Percentiles rank a stretch among this genome's conserved stretches.
These are phyloP conservation scores for Notolepis coatsorum DNA, from an alignment of 2,797 vertebrate genomes.

Conservation along the genomic window DNA sequence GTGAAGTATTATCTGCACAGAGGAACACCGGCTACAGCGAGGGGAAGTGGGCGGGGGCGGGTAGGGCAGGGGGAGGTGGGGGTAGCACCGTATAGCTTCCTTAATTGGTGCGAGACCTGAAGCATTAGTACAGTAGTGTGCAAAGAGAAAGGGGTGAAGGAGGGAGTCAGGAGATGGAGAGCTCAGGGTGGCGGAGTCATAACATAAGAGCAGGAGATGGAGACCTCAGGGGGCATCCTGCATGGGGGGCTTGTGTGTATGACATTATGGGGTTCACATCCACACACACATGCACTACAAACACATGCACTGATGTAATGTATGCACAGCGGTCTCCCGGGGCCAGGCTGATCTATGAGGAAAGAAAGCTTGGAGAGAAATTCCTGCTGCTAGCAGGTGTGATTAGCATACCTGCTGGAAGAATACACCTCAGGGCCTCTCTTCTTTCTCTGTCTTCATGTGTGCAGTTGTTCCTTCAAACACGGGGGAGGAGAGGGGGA, in stretches of 20 bases:
- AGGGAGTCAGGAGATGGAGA: neutral
- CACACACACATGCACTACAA: slow-evolving; percentile 12
- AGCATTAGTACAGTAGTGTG: neutral
- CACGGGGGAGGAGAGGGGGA: neutral
- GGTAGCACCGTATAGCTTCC: neutral
- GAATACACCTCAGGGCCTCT: slow-evolving; percentile 24
- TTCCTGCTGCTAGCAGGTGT: slow-evolving; percentile 45
- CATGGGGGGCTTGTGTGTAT: neutral
- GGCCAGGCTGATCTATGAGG: slow-evolving; percentile 36
- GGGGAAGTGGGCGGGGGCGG: neutral
- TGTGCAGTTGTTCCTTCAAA: slow-evolving; percentile 14
- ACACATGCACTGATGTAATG: slow-evolving; percentile 44
- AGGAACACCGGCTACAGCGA: slow-evolving; percentile 12
- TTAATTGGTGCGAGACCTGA: slow-evolving; percentile 35
- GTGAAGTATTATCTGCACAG: slow-evolving; percentile 34
- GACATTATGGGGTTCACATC: slow-evolving; percentile 1
- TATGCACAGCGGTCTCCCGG: slow-evolving; percentile 48
- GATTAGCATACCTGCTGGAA: slow-evolving; percentile 65
- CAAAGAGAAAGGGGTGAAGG: neutral
- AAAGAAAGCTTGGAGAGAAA: slow-evolving; percentile 47
- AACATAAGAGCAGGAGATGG: neutral
- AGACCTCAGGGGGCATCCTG: neutral
- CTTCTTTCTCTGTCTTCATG: slow-evolving; percentile 8
- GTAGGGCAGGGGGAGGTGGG: neutral
- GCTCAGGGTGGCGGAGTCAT: no score